Evolutionary conservation across 2,797 vertebrate genomes (phyloP), one percentile per base, ranked within the genome.

Genomic region (Uromys caudimaculatus): DNA sequence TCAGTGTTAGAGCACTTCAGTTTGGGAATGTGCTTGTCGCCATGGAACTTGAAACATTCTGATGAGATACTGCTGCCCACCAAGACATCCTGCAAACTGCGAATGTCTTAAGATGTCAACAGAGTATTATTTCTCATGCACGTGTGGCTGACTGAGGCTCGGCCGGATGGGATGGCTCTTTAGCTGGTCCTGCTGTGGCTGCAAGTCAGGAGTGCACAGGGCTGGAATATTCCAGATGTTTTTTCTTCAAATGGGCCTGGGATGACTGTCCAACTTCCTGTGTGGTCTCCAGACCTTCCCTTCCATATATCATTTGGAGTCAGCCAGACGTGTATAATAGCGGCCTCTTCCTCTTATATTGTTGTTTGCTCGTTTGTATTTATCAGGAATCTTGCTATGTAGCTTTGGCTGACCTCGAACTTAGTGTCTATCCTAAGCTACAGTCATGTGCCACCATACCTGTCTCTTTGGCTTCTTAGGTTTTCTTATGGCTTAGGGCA

Each of bases 1-100:
- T 93, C 38, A 50, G 75, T 90, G 79, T 69, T 81, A 67, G 87
- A 77, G 35, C 29, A 21, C 64, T 93, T 94, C 19, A 84, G 58
- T 71, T 90, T 81, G 60, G 35, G 44, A 81, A 29, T 23, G 35
- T 71, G 2, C 86, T 85, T 95, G 67, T 67, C 44, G 38, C 60
- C 9, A 3, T 44, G 67, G 77, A 71, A 90, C 60, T n/a, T 79
- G 14, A 27, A 35, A 52, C 64, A 4, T 94, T 87, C 54, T 41
- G 24, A 3, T 84, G 86, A 52, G 56, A n/a, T 82, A 0, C 56
- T 91, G 62, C 84, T 95, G 13, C 4, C n/a, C 78, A 69, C 69
- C 13, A 44, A 64, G 35, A 54, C 24, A 64, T 5, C n/a, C 32
- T 29, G 38, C 88, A 76, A 16, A 60, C 56, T 9, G 23, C 58